phyloP scores from a whole-genome alignment of 2,113 vertebrate genomes.

The Ptilorrhoa leucosticta region DNA sequence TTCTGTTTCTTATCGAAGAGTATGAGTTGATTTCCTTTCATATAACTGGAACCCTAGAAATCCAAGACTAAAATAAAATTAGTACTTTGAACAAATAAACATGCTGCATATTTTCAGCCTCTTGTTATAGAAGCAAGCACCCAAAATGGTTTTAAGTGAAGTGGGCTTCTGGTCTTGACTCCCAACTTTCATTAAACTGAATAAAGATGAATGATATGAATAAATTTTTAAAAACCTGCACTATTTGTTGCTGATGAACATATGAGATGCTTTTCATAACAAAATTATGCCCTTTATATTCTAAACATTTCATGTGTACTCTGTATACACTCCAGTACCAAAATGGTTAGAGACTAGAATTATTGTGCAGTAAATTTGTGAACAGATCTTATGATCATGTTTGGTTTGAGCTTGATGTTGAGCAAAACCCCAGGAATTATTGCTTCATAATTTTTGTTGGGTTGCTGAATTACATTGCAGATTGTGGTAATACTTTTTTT shows the following conservation, averaged over 20 bases:
- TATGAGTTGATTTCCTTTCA: not conserved
- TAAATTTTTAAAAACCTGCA: not conserved
- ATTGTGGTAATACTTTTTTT: slow-evolving; percentile 30
- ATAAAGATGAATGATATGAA: not conserved
- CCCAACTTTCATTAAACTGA: not conserved
- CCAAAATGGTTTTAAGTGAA: not conserved
- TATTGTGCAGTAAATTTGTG: slow-evolving; percentile 1
- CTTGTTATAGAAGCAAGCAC: not conserved
- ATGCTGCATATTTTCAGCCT: not conserved
- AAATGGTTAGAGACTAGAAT: not conserved
- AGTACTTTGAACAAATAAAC: not conserved
- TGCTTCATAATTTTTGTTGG: slow-evolving; percentile 11
- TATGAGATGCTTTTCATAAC: not conserved
- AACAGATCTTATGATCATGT: not conserved
- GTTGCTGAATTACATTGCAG: slow-evolving; percentile 48
- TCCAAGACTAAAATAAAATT: not conserved
- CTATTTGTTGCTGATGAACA: not conserved
- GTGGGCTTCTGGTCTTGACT: not conserved
- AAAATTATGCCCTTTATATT: not conserved
- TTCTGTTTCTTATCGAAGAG: not conserved
- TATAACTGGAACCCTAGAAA: not conserved
- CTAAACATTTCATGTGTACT: not conserved
- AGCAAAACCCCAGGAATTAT: not conserved
- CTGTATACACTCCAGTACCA: not conserved
- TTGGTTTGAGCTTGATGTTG: slow-evolving; percentile 7